These are phyloP conservation scores for Hypena proboscidalis DNA, from an alignment of 2,888 invertebrate species.

Conservation along the genomic window DNA sequence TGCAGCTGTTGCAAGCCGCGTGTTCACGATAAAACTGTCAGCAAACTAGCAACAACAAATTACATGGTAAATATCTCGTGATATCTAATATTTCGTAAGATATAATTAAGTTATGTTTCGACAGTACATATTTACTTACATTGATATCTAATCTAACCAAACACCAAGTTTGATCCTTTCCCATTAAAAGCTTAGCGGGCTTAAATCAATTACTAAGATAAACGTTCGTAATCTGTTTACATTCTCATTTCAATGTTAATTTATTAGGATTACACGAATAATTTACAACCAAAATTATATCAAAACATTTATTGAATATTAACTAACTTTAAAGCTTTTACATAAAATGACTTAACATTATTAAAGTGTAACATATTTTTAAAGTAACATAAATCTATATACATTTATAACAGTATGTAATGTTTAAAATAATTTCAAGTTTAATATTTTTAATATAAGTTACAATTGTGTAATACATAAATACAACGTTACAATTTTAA, in stretches of 20 bases:
- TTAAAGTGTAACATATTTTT: conserved; percentile 27
- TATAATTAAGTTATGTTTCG: too few species aligned
- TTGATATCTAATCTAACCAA: too few species aligned
- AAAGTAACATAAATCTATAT: conserved; percentile 19
- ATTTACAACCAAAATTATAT: conserved; percentile 26
- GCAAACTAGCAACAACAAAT: too few species aligned
- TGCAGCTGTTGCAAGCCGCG: too few species aligned
- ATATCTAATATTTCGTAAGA: too few species aligned
- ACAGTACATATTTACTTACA: too few species aligned
- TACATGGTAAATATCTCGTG: too few species aligned
- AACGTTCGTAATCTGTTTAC: neutral
- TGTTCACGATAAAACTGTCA: too few species aligned
- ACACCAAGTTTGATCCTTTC: neutral
- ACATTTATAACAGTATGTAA: conserved; percentile 26
- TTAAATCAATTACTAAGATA: neutral
- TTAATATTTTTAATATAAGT: conserved; percentile 1
- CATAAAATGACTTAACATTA: conserved; percentile 38
- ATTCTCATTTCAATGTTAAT: neutral
- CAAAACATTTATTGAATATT: conserved; percentile 50
- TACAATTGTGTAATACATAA: conserved; percentile 19
- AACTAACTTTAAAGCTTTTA: conserved; percentile 46
- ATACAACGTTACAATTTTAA: conserved; percentile 21
- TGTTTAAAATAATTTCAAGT: conserved; percentile 4
- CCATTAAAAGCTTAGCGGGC: neutral
- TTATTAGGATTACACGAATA: neutral